Conservation (phyloP, 2,113 vertebrate genomes). For the Aegypius monachus region DNA sequence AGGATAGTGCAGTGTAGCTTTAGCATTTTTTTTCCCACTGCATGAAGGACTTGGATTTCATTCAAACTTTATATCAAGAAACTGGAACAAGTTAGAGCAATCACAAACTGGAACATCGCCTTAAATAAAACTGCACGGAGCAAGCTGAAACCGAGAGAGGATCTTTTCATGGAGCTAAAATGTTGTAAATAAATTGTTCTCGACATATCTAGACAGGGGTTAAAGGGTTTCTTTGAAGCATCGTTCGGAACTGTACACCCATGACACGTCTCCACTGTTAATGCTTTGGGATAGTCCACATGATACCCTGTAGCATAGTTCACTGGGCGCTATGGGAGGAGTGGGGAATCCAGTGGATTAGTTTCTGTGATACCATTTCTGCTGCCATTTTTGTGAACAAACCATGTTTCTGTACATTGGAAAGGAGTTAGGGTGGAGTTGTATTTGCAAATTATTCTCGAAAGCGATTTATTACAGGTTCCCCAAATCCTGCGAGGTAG, state of each 20-base stretch:
- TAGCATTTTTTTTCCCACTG: slow-evolving; percentile 77
- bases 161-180: slow-evolving; percentile 82
- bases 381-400: slow-evolving; percentile 78
- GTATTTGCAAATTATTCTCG: slow-evolving; percentile 67
- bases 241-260: slow-evolving; percentile 65
- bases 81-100: slow-evolving; percentile 79
- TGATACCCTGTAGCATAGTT: slow-evolving; percentile 54
- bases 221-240: slow-evolving; percentile 82
- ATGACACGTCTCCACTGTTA: slow-evolving; percentile 70
- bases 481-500: slow-evolving; percentile 58
- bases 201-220: slow-evolving; percentile 81
- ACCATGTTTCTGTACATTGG: slow-evolving; percentile 76
- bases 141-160: slow-evolving; percentile 80
- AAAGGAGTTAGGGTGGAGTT: slow-evolving; percentile 66
- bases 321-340: slow-evolving; percentile 55
- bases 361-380: slow-evolving; percentile 75
- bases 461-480: slow-evolving; percentile 65
- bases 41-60: slow-evolving; percentile 83
- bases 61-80: slow-evolving; percentile 82
- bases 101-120: slow-evolving; percentile 93
- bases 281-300: slow-evolving; percentile 54
- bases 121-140: slow-evolving; percentile 92
- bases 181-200: slow-evolving; percentile 93
- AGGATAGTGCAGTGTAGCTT: slow-evolving; percentile 77
- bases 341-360: slow-evolving; percentile 68